Evolutionary conservation across 2,113 vertebrate genomes (phyloP).

Genomic region (Gymnocephalus cernua): DNA sequence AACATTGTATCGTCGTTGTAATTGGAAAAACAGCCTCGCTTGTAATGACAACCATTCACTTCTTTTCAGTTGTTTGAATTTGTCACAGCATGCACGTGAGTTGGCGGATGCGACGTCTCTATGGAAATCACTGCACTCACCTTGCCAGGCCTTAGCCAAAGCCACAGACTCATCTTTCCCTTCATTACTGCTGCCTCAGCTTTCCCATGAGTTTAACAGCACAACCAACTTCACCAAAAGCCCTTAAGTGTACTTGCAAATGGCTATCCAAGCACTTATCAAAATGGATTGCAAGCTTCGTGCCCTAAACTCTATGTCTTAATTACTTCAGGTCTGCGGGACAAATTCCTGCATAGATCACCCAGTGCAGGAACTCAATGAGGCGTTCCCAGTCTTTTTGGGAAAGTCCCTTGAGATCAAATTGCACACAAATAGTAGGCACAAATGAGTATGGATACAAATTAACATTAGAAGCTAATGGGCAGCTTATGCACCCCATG

Average conservation of each 20-base stretch:
- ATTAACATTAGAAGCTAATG: not conserved
- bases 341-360: constrained; percentile 28
- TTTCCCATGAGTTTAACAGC: constrained; percentile 46
- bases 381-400: not conserved
- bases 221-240: constrained; percentile 51
- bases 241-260: constrained; percentile 64
- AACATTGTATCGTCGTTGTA: constrained; percentile 4
- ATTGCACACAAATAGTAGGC: not conserved
- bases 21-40: constrained; percentile 1
- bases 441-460: not conserved
- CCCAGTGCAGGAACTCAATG: constrained; percentile 9
- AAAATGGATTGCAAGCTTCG: constrained; percentile 41
- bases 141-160: constrained; percentile 23
- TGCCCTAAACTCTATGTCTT: constrained; percentile 44
- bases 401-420: not conserved
- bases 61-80: constrained; percentile 22
- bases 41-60: constrained; percentile 20
- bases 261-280: constrained; percentile 59
- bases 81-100: not conserved
- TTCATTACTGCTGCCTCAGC: constrained; percentile 61
- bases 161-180: constrained; percentile 44
- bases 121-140: constrained; percentile 51
- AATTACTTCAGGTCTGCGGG: constrained; percentile 53
- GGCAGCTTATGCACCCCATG: not conserved
- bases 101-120: constrained; percentile 10